Conservation (phyloP, 1,140 invertebrate genomes). For the Drosophila sp. region DNA sequence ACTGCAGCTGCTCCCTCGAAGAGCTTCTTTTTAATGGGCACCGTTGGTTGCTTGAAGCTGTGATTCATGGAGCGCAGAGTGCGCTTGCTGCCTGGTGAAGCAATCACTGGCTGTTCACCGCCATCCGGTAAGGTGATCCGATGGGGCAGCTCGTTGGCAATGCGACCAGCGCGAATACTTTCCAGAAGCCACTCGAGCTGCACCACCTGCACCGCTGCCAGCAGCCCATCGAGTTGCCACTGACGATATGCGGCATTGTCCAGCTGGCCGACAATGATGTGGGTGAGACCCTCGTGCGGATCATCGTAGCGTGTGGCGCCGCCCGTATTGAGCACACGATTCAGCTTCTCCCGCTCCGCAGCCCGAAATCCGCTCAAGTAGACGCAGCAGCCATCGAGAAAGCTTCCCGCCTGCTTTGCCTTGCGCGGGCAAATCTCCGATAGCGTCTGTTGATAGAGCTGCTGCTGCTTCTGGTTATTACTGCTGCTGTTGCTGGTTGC, state of each 20-base stretch:
- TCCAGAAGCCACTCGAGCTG: conserved; percentile 90
- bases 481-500: conserved; percentile 18
- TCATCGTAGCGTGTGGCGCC: conserved; percentile 92
- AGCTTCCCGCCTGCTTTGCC: conserved; percentile 90
- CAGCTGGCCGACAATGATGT: conserved; percentile 90
- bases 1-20: conserved; percentile 35
- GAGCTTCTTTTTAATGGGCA: conserved; percentile 71
- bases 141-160: conserved; percentile 87
- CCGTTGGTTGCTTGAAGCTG: conserved; percentile 76
- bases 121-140: conserved; percentile 71
- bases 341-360: conserved; percentile 89
- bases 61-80: conserved; percentile 82
- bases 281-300: conserved; percentile 91
- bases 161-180: conserved; percentile 87
- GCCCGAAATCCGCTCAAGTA: conserved; percentile 88
- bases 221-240: conserved; percentile 68
- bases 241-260: conserved; percentile 69
- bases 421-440: conserved; percentile 87
- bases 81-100: conserved; percentile 88
- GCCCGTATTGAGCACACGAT: conserved; percentile 91
- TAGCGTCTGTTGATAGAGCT: conserved; percentile 80
- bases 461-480: conserved; percentile 3
- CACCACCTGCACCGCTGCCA: conserved; percentile 87
- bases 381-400: conserved; percentile 93
- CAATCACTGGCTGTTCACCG: conserved; percentile 73